These are phyloP conservation scores for Amblyopsis rosae DNA, from an alignment of 2,113 vertebrate genomes.

Conservation along the genomic window DNA sequence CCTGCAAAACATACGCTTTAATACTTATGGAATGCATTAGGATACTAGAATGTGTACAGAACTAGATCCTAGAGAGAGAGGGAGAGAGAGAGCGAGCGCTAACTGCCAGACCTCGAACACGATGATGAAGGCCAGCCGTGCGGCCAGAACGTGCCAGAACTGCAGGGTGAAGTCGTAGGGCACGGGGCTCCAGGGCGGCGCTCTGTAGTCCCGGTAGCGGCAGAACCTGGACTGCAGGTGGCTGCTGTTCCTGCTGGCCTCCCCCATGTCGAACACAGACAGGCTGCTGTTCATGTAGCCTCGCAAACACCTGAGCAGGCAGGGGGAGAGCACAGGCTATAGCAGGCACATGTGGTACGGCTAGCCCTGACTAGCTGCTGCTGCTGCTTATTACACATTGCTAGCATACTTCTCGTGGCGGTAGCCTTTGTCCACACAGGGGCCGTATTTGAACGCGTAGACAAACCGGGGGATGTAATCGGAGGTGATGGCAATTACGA, in stretches of 20 bases:
- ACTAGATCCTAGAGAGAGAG: conserved; percentile 3
- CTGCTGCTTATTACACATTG: background rate
- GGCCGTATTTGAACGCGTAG: conserved; percentile 96
- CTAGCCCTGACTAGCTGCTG: background rate
- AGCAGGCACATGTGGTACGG: background rate
- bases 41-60: background rate
- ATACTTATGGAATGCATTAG: too few relatives aligned
- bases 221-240: conserved; percentile 80
- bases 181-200: conserved; percentile 86
- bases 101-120: conserved; percentile 90
- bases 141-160: conserved; percentile 96
- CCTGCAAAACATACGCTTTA: too few relatives aligned
- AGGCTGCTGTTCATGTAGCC: conserved; percentile 98
- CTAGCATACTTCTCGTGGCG: conserved; percentile 83
- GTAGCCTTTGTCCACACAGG: conserved; percentile 86
- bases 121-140: conserved; percentile 95
- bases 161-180: conserved; percentile 96
- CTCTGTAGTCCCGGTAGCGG: conserved; percentile 96
- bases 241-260: conserved; percentile 76
- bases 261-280: conserved; percentile 90
- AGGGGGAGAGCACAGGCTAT: background rate
- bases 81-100: background rate
- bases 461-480: conserved; percentile 99
- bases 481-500: conserved; percentile 98
- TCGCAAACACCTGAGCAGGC: conserved; percentile 82